Evolutionary conservation across 1,140 invertebrate species (phyloP), one percentile per base, ranked within the genome.

Genomic region (Ostrea edulis): DNA sequence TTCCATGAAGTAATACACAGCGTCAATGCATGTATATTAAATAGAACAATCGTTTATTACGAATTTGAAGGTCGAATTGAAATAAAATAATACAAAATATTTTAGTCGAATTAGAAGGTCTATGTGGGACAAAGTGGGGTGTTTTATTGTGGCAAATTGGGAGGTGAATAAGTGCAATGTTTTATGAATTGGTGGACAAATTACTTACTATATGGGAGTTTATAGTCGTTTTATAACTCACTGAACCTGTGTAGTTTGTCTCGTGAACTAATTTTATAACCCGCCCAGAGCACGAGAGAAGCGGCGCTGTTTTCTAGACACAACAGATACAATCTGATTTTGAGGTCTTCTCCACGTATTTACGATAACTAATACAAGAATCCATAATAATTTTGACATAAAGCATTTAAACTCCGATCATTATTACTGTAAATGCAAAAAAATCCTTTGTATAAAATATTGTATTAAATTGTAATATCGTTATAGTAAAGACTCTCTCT

Each of bases 221-320:
- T 77, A 77, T 77, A 77, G 68, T 77, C 29, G 14, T 77, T 77
- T 77, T 77, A 77, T 44, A 77, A 77, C 68, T 25, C 25, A 17
- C 22, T 20, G 55, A 62, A 62, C 55, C 17, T 77, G 68, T 77
- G 68, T 77, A 77, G 29, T 77, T 25, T 25, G 68, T 77, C 68
- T 35, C 68, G 68, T 77, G 68, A 77, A 77, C 68, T 77, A 25
- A 77, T 77, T 77, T 77, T 77, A 77, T 77, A 9, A 77, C 68
- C 22, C 22, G 68, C 68, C 68, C 68, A 29, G 68, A 77, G 68
- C 68, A 77, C 17, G 55, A 62, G 55, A 62, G 55, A 77, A 77
- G 8, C 9, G 68, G 12, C 25, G 68, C 25, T 35, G 25, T 77
- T 35, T 77, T 25, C 68, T 77, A 77, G 68, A 77, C 68, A 77